These are phyloP conservation scores for Lophius piscatorius DNA, from an alignment of 2,113 vertebrate genomes.

Conservation along the genomic window DNA sequence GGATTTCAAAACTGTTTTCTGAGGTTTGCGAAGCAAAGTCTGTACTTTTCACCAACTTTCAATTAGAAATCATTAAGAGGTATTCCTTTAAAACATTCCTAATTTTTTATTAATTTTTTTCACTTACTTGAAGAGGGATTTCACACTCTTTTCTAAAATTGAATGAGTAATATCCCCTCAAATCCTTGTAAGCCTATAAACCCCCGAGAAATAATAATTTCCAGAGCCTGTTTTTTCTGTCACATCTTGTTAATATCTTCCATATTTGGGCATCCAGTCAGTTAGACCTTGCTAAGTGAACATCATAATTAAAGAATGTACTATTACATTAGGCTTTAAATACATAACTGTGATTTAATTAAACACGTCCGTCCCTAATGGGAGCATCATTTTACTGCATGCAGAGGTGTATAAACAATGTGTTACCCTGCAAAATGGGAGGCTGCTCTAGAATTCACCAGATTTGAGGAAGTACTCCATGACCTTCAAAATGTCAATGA, in stretches of 20 bases:
- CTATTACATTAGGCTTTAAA: constrained; percentile 64
- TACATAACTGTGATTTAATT: constrained; percentile 70
- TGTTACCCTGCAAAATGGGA: constrained; percentile 19
- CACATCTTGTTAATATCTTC: constrained; percentile 62
- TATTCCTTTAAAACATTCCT: constrained; percentile 49
- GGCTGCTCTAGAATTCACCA: constrained; percentile 46
- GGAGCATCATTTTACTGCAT: constrained; percentile 44
- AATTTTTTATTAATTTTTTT: constrained; percentile 67
- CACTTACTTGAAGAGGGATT: constrained; percentile 62
- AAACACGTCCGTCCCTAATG: constrained; percentile 43
- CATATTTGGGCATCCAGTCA: constrained; percentile 65
- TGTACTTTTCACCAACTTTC: constrained; percentile 44
- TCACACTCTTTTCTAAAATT: constrained; percentile 50
- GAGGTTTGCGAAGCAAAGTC: constrained; percentile 41
- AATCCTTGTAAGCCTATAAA: constrained; percentile 65
- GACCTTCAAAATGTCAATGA: constrained; percentile 58
- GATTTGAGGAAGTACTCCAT: constrained; percentile 27
- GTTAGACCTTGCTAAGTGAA: constrained; percentile 50
- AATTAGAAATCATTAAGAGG: constrained; percentile 51
- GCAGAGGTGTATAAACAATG: constrained; percentile 48
- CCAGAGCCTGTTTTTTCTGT: constrained; percentile 39
- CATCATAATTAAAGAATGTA: constrained; percentile 67
- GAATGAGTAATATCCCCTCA: constrained; percentile 61
- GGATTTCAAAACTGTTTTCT: constrained; percentile 75
- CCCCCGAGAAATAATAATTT: constrained; percentile 49